A percentile compares a stretch with the other conserved stretches of the same genome.
These are phyloP conservation scores for Chelonus formosanus DNA, from an alignment of 2,888 invertebrate species.

Conservation along the genomic window DNA sequence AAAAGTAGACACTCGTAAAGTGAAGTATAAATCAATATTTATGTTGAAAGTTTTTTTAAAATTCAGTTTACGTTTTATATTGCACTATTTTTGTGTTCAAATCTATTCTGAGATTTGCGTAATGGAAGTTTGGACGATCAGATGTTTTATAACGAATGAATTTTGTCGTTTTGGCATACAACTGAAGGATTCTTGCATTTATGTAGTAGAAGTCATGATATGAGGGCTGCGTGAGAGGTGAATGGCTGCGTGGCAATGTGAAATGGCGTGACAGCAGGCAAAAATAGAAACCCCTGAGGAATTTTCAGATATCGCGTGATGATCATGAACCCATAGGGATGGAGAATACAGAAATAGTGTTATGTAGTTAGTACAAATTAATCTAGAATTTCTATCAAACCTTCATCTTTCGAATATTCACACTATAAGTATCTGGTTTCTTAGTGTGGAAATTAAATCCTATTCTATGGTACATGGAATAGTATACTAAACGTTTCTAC, in stretches of 20 bases:
- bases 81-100: background rate
- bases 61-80: too few species aligned
- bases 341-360: background rate
- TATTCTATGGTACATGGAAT: background rate
- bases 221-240: constrained; percentile 44
- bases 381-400: constrained; percentile 4
- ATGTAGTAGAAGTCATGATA: constrained; percentile 4
- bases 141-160: background rate
- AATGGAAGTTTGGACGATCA: constrained; percentile 5
- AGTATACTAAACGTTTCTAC: too few species aligned
- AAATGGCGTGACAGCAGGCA: constrained; percentile 59
- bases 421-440: constrained; percentile 6
- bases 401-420: background rate
- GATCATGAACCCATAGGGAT: constrained; percentile 35
- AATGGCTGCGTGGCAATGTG: constrained; percentile 58
- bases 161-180: constrained; percentile 8
- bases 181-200: background rate
- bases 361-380: background rate
- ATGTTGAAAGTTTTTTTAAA: too few species aligned
- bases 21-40: too few species aligned
- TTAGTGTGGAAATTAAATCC: background rate
- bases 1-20: too few species aligned
- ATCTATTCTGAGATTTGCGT: constrained; percentile 3
- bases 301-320: constrained; percentile 60
- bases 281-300: constrained; percentile 57